Evolutionary conservation across 2,113 vertebrate genomes (phyloP).

Genomic region (Caracal caracal): DNA sequence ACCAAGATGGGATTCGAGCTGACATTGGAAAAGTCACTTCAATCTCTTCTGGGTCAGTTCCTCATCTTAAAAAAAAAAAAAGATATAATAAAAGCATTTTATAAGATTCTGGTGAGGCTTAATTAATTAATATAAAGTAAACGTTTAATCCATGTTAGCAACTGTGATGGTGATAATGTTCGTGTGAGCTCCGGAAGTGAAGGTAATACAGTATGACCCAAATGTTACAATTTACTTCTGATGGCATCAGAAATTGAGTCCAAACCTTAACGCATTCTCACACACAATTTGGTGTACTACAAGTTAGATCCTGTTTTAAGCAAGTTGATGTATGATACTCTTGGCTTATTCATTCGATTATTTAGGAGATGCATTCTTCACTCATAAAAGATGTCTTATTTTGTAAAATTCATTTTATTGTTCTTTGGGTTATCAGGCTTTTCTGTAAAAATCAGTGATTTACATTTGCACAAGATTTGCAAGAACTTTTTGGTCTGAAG

Average conservation of each 20-base stretch:
- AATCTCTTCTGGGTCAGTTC: not conserved
- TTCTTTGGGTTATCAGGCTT: conserved; percentile 9
- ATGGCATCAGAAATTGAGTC: not conserved
- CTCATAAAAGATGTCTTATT: conserved; percentile 38
- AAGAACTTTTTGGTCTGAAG: not conserved
- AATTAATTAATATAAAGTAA: conserved; percentile 10
- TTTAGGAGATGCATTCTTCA: conserved; percentile 16
- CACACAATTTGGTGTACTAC: not conserved
- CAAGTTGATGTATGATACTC: not conserved
- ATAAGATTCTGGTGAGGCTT: not conserved
- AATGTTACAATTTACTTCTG: not conserved
- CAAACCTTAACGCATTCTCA: not conserved
- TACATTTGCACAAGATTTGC: not conserved
- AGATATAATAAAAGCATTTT: not conserved
- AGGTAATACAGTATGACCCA: not conserved
- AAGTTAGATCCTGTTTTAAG: conserved; percentile 5
- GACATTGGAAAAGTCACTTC: not conserved
- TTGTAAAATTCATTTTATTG: not conserved
- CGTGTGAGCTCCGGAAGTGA: not conserved
- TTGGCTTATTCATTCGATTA: conserved; percentile 42
- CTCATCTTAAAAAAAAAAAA: not conserved
- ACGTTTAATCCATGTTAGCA: not conserved
- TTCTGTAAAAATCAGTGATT: conserved; percentile 27
- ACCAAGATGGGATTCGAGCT: not conserved
- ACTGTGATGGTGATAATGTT: not conserved